A percentile compares a stretch with the other conserved stretches of the same genome.
These are phyloP conservation scores for Periparus ater DNA, from an alignment of 2,797 vertebrate species.

Conservation along the genomic window DNA sequence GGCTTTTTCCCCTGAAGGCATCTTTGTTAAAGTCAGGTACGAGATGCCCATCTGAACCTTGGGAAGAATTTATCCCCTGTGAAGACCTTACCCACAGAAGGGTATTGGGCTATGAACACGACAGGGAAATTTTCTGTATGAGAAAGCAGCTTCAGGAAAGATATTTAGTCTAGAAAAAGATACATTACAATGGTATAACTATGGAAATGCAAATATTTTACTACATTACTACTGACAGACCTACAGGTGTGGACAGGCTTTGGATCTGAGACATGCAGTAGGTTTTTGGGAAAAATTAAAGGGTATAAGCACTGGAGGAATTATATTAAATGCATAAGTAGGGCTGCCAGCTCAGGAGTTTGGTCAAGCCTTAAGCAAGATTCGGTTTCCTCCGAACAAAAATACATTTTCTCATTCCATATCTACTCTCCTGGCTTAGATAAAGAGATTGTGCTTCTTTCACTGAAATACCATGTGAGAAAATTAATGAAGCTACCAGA, in stretches of 20 bases:
- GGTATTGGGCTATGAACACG: background rate
- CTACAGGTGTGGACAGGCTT: background rate
- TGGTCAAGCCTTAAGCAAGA: background rate
- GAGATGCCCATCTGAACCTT: background rate
- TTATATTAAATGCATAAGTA: background rate
- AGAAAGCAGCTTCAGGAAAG: too few relatives aligned
- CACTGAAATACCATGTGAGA: background rate
- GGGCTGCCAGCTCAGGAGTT: background rate
- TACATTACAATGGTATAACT: background rate
- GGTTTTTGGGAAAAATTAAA: background rate
- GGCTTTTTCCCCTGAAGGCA: background rate
- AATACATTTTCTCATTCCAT: background rate
- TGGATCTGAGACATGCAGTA: background rate
- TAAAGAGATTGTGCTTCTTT: background rate
- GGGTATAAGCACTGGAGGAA: background rate
- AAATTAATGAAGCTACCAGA: constrained; percentile 49
- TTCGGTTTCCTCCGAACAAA: background rate
- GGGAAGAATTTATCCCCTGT: background rate
- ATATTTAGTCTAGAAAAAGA: background rate
- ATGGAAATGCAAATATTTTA: background rate
- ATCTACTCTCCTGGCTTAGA: background rate
- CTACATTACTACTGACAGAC: background rate
- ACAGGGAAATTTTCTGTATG: background rate
- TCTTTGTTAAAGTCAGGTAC: background rate
- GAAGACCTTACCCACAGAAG: background rate